A percentile compares a stretch with the other conserved stretches of the same genome.
Evolutionary conservation across 1,140 invertebrate species (phyloP).

Genomic region (Drosophila subpulchrella): DNA sequence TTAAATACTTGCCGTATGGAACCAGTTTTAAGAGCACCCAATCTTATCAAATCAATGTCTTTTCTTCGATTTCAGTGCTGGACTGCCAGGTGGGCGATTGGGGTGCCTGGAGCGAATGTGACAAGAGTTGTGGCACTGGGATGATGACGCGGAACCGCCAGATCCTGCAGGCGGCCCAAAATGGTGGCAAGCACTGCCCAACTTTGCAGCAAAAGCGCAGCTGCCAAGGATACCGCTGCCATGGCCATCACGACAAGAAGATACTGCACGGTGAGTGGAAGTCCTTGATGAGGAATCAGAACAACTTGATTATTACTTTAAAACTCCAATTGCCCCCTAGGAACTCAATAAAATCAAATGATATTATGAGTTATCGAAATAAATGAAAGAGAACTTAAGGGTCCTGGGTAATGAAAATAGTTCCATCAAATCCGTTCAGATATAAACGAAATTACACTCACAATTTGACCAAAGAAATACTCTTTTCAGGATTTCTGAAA

Average conservation of each 20-base stretch:
- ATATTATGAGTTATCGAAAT: no score
- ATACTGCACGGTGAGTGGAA: constrained; percentile 88
- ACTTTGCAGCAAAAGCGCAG: constrained; percentile 89
- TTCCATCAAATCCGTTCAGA: no score
- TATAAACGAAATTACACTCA: no score
- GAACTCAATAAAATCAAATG: no score
- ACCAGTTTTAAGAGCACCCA: neutral
- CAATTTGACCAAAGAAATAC: no score
- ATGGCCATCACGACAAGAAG: constrained; percentile 87
- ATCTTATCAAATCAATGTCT: neutral
- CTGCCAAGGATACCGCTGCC: constrained; percentile 90
- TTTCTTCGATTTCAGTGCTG: constrained; percentile 86
- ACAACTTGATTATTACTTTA: neutral
- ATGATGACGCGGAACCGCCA: constrained; percentile 89
- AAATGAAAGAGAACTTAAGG: no score
- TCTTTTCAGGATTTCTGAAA: no score
- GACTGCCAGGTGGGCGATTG: constrained; percentile 92
- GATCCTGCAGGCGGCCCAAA: constrained; percentile 87
- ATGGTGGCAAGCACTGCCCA: constrained; percentile 91
- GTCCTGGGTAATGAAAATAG: no score
- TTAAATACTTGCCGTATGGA: no score
- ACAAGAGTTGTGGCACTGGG: constrained; percentile 90
- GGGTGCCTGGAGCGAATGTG: constrained; percentile 91
- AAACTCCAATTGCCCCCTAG: no score
- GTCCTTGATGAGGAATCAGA: neutral